A percentile compares a stretch with the other conserved stretches of the same genome.
Evolutionary conservation across 2,888 invertebrate species (phyloP).

Genomic region (Synergus gifuensis): DNA sequence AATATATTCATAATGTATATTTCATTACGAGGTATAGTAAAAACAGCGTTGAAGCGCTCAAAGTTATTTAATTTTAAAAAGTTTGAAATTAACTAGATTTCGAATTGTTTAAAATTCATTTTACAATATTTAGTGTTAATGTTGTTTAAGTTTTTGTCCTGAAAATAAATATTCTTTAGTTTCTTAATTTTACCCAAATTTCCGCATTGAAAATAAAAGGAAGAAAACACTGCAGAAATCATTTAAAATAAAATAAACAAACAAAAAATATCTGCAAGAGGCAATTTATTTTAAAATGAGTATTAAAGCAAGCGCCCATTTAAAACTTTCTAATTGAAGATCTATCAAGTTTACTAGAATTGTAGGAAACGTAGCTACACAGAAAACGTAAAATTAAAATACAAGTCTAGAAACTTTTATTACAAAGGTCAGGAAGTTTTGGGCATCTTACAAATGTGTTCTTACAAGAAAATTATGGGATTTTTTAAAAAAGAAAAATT

Average conservation of each 20-base stretch:
- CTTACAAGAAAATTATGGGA: background rate
- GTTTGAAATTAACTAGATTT: no score
- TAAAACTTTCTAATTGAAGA: background rate
- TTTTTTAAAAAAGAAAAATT: background rate
- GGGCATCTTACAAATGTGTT: slow-evolving; percentile 1
- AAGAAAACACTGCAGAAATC: background rate
- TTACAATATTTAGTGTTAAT: no score
- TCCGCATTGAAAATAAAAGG: background rate
- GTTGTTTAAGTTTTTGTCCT: no score
- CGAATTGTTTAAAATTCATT: no score
- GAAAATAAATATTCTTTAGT: no score
- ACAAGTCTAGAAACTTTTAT: slow-evolving; percentile 7
- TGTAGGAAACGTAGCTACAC: background rate
- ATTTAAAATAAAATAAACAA: background rate
- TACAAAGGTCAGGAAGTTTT: background rate
- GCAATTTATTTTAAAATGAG: background rate
- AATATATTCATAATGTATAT: no score
- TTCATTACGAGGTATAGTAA: no score
- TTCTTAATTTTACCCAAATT: background rate
- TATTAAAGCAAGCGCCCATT: background rate
- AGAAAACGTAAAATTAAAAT: background rate
- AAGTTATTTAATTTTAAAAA: no score
- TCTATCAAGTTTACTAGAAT: background rate
- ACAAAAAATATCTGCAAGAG: slow-evolving; percentile 2
- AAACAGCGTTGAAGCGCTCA: no score